phyloP scores from a whole-genome alignment of 2,888 invertebrate species.

The Cheilosia grossa region DNA sequence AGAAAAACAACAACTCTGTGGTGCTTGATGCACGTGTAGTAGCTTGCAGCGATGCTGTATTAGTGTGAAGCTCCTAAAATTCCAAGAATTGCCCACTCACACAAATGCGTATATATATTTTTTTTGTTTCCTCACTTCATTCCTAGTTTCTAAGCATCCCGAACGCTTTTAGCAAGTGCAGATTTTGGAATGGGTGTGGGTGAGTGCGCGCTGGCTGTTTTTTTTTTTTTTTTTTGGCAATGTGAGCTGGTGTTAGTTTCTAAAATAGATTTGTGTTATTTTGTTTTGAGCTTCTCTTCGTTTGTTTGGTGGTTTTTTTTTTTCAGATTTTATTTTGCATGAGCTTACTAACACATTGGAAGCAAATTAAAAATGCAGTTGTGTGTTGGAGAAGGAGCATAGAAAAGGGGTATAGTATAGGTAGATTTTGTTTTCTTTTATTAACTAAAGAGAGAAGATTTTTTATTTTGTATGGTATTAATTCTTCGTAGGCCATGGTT shows the following conservation, averaged over 20 bases:
- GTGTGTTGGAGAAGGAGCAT: conserved; percentile 35
- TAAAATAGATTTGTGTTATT: conserved; percentile 29
- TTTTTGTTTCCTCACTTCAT: conserved; percentile 32
- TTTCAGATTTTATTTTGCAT: conserved; percentile 34
- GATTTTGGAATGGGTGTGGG: conserved; percentile 38
- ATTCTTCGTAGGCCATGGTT: conserved; percentile 62
- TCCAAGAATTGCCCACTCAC: conserved; percentile 49
- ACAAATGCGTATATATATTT: not conserved
- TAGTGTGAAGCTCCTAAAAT: conserved; percentile 64
- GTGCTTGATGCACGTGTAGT: conserved; percentile 60
- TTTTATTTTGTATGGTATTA: not conserved
- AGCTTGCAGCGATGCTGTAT: conserved; percentile 53
- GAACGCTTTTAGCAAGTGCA: conserved; percentile 63
- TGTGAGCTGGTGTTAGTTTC: conserved; percentile 19
- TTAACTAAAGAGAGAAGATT: conserved; percentile 9
- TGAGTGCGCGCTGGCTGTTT: conserved; percentile 24
- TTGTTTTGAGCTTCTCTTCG: conserved; percentile 45
- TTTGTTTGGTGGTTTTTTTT: conserved; percentile 28
- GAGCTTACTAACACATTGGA: conserved; percentile 20
- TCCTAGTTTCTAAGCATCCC: conserved; percentile 62
- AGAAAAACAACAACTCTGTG: conserved; percentile 25
- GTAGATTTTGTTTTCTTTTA: not conserved
- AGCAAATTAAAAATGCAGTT: conserved; percentile 32
- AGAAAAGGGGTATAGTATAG: conserved; percentile 26
- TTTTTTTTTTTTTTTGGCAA: conserved; percentile 59